Evolutionary conservation across 2,888 invertebrate genomes (phyloP), one percentile per base, ranked within the genome.

Genomic region (Synanthedon formicaeformis): DNA sequence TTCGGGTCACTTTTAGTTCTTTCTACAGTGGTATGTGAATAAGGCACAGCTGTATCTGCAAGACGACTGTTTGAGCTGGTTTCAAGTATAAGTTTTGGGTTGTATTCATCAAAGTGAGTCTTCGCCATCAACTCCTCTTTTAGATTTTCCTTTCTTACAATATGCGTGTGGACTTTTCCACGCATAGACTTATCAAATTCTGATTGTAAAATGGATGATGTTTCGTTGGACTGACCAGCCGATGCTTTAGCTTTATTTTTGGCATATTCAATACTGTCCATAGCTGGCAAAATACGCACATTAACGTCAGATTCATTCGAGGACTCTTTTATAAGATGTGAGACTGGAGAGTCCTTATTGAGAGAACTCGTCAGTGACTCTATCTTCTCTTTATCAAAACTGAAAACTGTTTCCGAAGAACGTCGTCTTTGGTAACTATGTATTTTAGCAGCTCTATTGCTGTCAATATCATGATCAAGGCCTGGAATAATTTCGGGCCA

Each of bases 1-100:
- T 94, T 94, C 0, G 95, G 95, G 85, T 96, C 95, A 65, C 95
- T 95, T 73, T 95, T 95, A 4, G 95, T 95, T 57, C 95, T 89
- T 73, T 94, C 95, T 0, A 94, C 93, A 0, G 93, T 92, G 23
- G 92, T 90, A 69, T 93, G 94, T 5, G 89, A 82, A 64, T 91
- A 92, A 10, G 86, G 88, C 12, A 89, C 79, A 4, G 88, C 82
- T 6, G 78, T 86, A 61, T 90, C 86, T 11, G 86, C 79, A 23
- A 88, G 72, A 51, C 87, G 81, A 58, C 88, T 88, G 57, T 84
- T 88, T 16, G 90, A 89, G 60, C 88, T 88, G 1, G 89, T 84
- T 63, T 89, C 89, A 40, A 88, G 69, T 53, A 89, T 81, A 49
- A 88, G 67, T 70, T 93, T 91, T 0, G 94, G 94, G 76, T 94